These are phyloP conservation scores for Potamarius usumacintae DNA, from an alignment of 2,113 vertebrate genomes.

Conservation along the genomic window DNA sequence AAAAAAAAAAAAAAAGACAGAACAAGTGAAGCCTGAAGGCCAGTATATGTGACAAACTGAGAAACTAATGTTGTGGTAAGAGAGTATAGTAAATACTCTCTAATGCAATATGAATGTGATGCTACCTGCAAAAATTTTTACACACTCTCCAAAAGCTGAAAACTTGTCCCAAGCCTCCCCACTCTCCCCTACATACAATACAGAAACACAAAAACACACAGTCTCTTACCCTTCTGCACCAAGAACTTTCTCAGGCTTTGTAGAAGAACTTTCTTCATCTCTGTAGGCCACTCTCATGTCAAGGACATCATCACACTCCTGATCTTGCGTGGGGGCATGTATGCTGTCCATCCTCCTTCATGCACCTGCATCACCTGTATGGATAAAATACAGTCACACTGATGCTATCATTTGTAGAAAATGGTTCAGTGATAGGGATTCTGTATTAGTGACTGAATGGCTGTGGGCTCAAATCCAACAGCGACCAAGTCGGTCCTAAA, in stretches of 20 bases:
- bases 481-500: no score
- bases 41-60: no score
- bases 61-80: no score
- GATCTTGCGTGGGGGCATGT: no score
- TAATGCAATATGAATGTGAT: no score
- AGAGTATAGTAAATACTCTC: no score
- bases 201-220: not conserved
- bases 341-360: not conserved
- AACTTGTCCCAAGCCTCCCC: no score
- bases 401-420: not conserved
- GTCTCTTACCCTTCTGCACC: conserved; percentile 1
- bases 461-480: not conserved
- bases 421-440: not conserved
- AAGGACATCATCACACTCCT: not conserved
- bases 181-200: not conserved
- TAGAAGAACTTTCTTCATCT: not conserved
- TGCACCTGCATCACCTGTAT: not conserved
- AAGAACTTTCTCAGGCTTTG: not conserved
- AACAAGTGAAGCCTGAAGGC: no score
- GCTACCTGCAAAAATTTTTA: no score
- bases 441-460: not conserved
- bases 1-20: no score
- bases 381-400: not conserved
- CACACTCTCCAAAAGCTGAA: no score
- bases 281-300: not conserved